Evolutionary conservation across 2,113 vertebrate species (phyloP).

Genomic region (Cnemophilus loriae): DNA sequence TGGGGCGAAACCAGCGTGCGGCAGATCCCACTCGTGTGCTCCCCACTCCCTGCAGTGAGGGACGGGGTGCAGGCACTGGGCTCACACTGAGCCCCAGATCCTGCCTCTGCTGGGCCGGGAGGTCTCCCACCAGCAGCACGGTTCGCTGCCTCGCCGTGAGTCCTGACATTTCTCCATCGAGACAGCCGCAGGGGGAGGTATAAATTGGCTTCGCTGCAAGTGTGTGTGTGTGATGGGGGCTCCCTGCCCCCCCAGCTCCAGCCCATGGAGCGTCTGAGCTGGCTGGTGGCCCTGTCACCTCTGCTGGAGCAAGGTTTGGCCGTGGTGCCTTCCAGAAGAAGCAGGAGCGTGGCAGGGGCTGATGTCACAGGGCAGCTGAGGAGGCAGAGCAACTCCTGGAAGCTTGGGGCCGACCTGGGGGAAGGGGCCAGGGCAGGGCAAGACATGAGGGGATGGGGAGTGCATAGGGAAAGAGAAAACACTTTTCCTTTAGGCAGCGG

Average conservation of each 20-base stretch:
- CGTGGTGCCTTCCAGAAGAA: rapidly evolving
- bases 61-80: background rate
- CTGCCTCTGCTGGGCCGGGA: background rate
- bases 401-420: rapidly evolving
- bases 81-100: background rate
- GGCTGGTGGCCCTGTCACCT: background rate
- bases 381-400: background rate
- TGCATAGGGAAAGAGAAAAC: background rate
- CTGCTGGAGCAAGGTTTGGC: background rate
- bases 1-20: background rate
- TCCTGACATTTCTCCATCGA: background rate
- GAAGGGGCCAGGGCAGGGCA: background rate
- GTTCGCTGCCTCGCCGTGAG: background rate
- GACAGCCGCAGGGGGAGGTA: background rate
- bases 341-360: rapidly evolving
- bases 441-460: background rate
- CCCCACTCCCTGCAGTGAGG: background rate
- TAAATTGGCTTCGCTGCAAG: background rate
- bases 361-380: background rate
- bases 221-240: background rate
- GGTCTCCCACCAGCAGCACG: background rate
- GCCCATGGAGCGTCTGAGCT: rapidly evolving
- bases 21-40: background rate
- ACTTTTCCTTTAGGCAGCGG: background rate
- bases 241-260: background rate